phyloP scores from a whole-genome alignment of 2,797 vertebrate genomes.

The Balearica regulorum region DNA sequence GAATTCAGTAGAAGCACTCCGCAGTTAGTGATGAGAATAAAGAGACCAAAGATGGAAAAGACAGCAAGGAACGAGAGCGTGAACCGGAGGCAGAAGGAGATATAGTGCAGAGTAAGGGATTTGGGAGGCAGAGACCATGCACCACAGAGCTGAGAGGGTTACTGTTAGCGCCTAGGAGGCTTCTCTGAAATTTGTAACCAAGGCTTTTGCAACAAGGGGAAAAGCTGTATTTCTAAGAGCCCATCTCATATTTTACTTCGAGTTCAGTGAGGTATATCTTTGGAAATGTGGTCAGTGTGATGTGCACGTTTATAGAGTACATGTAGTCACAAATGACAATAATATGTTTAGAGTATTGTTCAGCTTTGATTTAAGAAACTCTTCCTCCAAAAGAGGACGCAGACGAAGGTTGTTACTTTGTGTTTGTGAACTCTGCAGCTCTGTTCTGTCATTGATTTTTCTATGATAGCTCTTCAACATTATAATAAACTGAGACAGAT shows the following conservation, averaged over 20 bases:
- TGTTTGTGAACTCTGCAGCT: constrained; percentile 6
- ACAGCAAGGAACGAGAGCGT: background rate
- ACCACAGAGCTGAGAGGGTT: background rate
- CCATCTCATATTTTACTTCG: background rate
- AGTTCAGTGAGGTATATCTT: background rate
- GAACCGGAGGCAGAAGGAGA: background rate
- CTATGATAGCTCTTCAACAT: background rate
- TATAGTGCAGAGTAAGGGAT: background rate
- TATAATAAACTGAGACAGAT: constrained; percentile 45
- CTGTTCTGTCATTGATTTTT: constrained; percentile 16
- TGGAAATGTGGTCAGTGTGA: background rate
- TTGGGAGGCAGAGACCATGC: background rate
- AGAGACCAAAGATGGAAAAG: background rate
- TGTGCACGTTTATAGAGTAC: background rate
- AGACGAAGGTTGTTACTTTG: background rate
- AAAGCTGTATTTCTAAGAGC: background rate
- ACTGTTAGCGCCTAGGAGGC: background rate
- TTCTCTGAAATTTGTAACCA: background rate
- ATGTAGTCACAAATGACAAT: background rate
- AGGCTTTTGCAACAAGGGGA: background rate
- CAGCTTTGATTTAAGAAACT: background rate
- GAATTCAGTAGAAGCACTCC: background rate
- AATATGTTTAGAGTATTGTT: background rate
- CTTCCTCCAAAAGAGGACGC: background rate
- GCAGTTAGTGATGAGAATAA: background rate